phyloP scores from a whole-genome alignment of 1,140 invertebrate genomes.

The Eueides isabella region DNA sequence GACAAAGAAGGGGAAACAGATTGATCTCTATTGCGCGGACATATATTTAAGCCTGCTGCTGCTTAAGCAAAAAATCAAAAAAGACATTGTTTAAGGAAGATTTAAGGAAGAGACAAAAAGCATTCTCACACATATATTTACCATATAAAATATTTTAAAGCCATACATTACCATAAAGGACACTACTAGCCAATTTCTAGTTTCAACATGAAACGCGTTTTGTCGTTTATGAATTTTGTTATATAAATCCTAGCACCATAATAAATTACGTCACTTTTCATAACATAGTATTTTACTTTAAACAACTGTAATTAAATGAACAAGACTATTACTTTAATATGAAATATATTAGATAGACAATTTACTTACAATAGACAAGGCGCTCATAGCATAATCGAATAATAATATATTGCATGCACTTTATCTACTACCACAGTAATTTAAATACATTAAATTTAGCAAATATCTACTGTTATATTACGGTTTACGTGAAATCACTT shows the following conservation, averaged over 20 bases:
- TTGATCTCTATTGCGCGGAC: too few species aligned
- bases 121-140: neutral
- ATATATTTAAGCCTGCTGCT: too few species aligned
- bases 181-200: neutral
- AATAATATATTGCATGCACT: neutral
- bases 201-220: neutral
- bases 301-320: conserved; percentile 3
- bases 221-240: conserved; percentile 2
- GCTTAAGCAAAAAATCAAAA: too few species aligned
- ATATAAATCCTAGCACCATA: conserved; percentile 10
- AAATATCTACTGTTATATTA: neutral
- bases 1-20: too few species aligned
- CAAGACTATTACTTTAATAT: conserved; percentile 3
- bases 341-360: conserved; percentile 8
- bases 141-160: neutral
- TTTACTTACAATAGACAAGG: conserved; percentile 9
- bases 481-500: neutral
- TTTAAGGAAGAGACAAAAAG: neutral
- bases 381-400: neutral
- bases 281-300: neutral
- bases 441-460: neutral
- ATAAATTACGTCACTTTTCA: conserved; percentile 12
- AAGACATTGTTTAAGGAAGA: too few species aligned
- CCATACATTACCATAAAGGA: too few species aligned
- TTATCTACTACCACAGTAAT: neutral